Percentiles rank a stretch among this genome's conserved stretches.
These are phyloP conservation scores for Matsumyia berberina DNA, from an alignment of 2,888 invertebrate genomes.

Conservation along the genomic window DNA sequence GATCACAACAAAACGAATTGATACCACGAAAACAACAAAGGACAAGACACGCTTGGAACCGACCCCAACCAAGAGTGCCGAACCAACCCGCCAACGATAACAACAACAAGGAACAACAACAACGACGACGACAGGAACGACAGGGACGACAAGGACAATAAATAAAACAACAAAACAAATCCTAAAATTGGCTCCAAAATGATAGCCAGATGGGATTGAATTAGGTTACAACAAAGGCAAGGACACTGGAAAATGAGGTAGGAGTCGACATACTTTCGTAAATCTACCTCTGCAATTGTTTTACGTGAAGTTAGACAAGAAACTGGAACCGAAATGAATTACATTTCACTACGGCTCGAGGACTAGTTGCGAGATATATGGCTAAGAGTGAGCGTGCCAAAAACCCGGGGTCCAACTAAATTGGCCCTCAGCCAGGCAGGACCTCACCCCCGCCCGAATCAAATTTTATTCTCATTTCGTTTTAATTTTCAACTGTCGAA, in stretches of 20 bases:
- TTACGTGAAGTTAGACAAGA: conserved; percentile 50
- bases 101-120: not conserved
- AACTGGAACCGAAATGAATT: conserved; percentile 47
- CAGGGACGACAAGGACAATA: conserved; percentile 40
- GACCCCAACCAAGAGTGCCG: too few species aligned
- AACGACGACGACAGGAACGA: not conserved
- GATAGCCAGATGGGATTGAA: conserved; percentile 62
- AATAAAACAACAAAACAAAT: conserved; percentile 63
- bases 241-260: not conserved
- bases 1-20: conserved; percentile 62
- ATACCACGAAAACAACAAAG: conserved; percentile 43
- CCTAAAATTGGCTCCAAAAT: conserved; percentile 67
- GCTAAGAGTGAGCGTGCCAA: conserved; percentile 59
- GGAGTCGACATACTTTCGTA: conserved; percentile 48
- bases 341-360: conserved; percentile 36
- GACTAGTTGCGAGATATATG: conserved; percentile 57
- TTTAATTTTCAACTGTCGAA: conserved; percentile 69
- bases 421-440: conserved; percentile 60
- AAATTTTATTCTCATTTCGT: conserved; percentile 66
- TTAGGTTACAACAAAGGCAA: conserved; percentile 18
- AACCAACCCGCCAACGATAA: too few species aligned
- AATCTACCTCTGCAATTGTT: conserved; percentile 65
- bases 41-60: conserved; percentile 16
- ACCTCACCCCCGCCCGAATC: conserved; percentile 26
- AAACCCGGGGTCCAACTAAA: conserved; percentile 50